These are phyloP conservation scores for Theristus sp. DNA, from an alignment of 2,888 invertebrate genomes.

Conservation along the genomic window DNA sequence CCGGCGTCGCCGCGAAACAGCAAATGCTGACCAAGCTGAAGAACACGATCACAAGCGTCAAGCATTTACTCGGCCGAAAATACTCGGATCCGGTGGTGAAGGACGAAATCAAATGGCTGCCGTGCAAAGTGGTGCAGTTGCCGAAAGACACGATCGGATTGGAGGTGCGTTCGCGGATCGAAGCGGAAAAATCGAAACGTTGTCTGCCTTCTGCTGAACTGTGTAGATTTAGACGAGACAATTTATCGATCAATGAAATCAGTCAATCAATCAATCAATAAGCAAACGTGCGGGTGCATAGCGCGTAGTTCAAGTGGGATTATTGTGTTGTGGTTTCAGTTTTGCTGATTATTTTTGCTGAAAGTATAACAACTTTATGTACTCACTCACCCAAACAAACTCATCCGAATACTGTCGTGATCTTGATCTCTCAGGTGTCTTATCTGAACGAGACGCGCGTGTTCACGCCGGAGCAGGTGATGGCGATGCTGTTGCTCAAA, in stretches of 20 bases:
- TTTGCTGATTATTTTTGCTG: too few relatives aligned
- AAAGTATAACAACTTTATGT: too few relatives aligned
- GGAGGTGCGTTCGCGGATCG: constrained; percentile 41
- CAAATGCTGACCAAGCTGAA: constrained; percentile 91
- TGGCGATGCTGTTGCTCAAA: constrained; percentile 90
- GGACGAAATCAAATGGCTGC: constrained; percentile 55
- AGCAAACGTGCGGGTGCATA: too few relatives aligned
- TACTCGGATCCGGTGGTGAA: constrained; percentile 67
- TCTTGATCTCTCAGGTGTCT: constrained; percentile 49
- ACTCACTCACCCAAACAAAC: too few relatives aligned
- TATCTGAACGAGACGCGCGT: constrained; percentile 67
- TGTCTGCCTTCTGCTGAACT: too few relatives aligned
- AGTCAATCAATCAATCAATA: too few relatives aligned
- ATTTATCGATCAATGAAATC: too few relatives aligned
- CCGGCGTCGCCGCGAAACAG: constrained; percentile 90
- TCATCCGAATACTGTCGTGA: too few relatives aligned
- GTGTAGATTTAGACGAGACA: too few relatives aligned
- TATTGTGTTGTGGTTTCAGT: too few relatives aligned
- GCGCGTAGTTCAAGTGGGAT: too few relatives aligned
- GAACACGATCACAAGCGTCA: constrained; percentile 83
- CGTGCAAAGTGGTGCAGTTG: constrained; percentile 56
- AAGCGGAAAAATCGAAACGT: too few relatives aligned
- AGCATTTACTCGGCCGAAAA: constrained; percentile 71
- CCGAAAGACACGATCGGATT: constrained; percentile 65
- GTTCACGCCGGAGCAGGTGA: constrained; percentile 74